These are phyloP conservation scores for Cryptosula pallasiana DNA, from an alignment of 2,888 invertebrate genomes.

Conservation along the genomic window DNA sequence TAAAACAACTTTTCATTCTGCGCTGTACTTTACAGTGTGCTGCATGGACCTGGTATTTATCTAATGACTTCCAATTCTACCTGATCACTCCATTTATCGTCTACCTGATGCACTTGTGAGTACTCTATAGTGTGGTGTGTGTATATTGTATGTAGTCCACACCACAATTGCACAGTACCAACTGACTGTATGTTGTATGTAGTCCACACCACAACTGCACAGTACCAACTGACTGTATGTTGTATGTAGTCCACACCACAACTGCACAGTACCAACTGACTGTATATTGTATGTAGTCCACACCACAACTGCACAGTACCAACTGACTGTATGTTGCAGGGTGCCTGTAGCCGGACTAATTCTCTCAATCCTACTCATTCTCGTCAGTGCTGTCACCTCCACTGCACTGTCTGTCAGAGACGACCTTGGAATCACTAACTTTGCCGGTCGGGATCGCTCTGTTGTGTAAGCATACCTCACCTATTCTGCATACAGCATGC, in stretches of 20 bases:
- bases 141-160: not conserved
- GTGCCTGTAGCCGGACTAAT: not conserved
- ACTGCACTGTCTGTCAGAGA: not conserved
- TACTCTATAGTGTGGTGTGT: not conserved
- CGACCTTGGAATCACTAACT: not conserved
- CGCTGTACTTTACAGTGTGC: not conserved
- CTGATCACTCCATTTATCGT: constrained; percentile 7
- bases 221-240: too few relatives aligned
- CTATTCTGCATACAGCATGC: too few relatives aligned
- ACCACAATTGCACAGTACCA: too few relatives aligned
- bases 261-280: too few relatives aligned
- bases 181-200: too few relatives aligned
- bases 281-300: too few relatives aligned
- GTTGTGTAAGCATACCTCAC: not conserved
- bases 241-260: too few relatives aligned
- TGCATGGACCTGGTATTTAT: constrained; percentile 4
- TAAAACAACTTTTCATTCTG: too few relatives aligned
- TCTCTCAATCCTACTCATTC: not conserved
- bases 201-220: too few relatives aligned
- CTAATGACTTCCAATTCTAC: constrained; percentile 21
- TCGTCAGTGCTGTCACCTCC: not conserved
- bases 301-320: too few relatives aligned
- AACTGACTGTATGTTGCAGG: not conserved
- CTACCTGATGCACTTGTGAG: not conserved
- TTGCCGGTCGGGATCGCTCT: not conserved